phyloP scores from a whole-genome alignment of 2,888 invertebrate species.

The Nesidiocoris tenuis region DNA sequence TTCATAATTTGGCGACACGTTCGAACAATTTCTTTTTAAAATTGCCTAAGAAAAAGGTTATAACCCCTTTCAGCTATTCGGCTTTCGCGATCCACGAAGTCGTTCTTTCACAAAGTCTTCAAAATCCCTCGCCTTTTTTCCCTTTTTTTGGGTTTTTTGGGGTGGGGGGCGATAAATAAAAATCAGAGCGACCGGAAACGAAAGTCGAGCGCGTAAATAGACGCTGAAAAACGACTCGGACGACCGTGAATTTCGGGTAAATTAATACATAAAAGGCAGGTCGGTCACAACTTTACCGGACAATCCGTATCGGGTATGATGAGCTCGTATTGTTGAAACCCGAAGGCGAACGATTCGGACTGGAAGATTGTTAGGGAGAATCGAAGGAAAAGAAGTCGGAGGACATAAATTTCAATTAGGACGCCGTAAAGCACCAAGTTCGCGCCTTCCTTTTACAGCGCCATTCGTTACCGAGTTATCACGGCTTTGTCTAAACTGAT shows the following conservation, averaged over 20 bases:
- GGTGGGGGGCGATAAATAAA: too few relatives aligned
- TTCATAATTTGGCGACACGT: too few relatives aligned
- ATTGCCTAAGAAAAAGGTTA: too few relatives aligned
- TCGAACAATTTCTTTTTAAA: too few relatives aligned
- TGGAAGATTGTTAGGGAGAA: neutral
- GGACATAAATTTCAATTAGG: conserved; percentile 43
- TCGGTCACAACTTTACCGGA: neutral
- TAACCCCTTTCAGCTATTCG: too few relatives aligned
- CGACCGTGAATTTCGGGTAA: neutral
- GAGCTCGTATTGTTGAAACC: neutral
- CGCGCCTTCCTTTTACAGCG: conserved; percentile 35
- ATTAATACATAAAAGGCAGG: neutral
- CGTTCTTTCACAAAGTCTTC: too few relatives aligned
- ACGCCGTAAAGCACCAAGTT: conserved; percentile 40
- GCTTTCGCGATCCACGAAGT: too few relatives aligned
- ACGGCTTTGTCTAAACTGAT: conserved; percentile 35
- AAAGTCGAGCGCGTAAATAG: too few relatives aligned
- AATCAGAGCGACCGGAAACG: neutral
- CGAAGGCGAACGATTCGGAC: neutral
- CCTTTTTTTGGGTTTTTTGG: too few relatives aligned
- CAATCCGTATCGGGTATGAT: neutral
- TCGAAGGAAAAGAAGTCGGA: neutral
- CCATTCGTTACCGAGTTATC: conserved; percentile 32
- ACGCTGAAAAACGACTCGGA: neutral
- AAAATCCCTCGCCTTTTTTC: too few relatives aligned